These are phyloP conservation scores for Orchesella cincta DNA, from an alignment of 1,140 invertebrate species.

Conservation along the genomic window DNA sequence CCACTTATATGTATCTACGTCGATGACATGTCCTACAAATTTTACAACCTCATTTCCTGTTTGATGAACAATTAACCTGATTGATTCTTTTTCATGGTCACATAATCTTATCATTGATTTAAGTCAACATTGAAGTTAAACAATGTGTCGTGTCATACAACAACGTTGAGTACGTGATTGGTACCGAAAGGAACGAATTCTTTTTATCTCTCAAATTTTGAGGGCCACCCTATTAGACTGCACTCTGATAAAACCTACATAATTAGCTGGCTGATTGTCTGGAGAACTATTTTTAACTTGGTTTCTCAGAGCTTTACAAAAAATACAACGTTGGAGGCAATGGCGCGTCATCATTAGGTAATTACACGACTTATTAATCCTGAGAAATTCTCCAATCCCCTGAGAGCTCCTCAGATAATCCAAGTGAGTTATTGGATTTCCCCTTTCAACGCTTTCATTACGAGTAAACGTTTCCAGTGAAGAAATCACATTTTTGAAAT, in stretches of 20 bases:
- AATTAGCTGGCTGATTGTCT: neutral
- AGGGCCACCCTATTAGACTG: too few relatives aligned
- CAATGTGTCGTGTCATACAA: neutral
- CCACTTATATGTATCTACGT: too few relatives aligned
- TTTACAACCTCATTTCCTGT: neutral
- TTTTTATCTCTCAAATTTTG: too few relatives aligned
- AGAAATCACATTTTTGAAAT: neutral
- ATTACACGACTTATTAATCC: neutral
- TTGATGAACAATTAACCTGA: conserved; percentile 23
- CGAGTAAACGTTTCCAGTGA: neutral
- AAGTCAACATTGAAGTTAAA: neutral
- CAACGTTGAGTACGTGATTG: too few relatives aligned
- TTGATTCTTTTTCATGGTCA: neutral
- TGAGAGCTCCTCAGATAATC: neutral
- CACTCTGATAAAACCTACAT: too few relatives aligned
- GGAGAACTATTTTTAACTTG: neutral
- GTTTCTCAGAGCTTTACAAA: neutral
- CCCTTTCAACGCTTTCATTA: neutral
- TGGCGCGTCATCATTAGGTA: conserved; percentile 19
- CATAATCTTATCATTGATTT: neutral
- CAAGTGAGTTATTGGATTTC: neutral
- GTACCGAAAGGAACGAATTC: too few relatives aligned
- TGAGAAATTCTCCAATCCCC: neutral
- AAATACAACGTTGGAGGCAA: conserved; percentile 7
- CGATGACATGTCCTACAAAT: neutral